These are phyloP conservation scores for Xerus inauris DNA, from an alignment of 2,113 vertebrate genomes.

Conservation along the genomic window DNA sequence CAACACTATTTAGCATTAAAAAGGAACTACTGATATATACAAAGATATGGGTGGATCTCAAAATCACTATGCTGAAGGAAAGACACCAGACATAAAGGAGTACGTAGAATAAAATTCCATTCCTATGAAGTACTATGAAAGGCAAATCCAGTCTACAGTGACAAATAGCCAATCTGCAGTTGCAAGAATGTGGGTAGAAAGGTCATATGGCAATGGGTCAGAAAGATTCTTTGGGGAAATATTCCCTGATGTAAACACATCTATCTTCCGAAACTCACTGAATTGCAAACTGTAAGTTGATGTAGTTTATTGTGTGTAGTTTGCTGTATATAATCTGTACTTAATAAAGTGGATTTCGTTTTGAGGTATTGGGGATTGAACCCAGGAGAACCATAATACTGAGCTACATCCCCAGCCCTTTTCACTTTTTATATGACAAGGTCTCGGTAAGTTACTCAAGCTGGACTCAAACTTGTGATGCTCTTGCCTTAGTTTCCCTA, in stretches of 20 bases:
- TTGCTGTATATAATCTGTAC: background rate
- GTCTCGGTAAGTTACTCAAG: too few species aligned
- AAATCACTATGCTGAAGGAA: background rate
- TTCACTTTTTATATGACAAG: too few species aligned
- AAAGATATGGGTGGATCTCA: background rate
- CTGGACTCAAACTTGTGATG: too few species aligned
- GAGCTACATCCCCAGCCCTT: too few species aligned
- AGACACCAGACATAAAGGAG: background rate
- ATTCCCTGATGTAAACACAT: background rate
- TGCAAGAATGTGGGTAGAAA: background rate
- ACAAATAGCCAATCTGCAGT: background rate
- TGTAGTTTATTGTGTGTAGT: background rate
- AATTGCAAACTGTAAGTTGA: background rate
- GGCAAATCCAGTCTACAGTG: background rate
- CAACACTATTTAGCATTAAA: background rate
- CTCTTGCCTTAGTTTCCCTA: too few species aligned
- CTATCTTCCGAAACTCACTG: background rate
- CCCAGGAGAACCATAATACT: too few species aligned
- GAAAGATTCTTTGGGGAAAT: background rate
- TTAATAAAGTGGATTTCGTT: background rate
- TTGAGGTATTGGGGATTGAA: too few species aligned
- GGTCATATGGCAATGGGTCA: background rate
- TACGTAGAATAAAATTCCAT: background rate
- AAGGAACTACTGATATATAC: background rate
- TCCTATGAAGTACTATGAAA: constrained; percentile 6